Evolutionary conservation across 2,113 vertebrate species (phyloP).

Genomic region (Centropristis striata): DNA sequence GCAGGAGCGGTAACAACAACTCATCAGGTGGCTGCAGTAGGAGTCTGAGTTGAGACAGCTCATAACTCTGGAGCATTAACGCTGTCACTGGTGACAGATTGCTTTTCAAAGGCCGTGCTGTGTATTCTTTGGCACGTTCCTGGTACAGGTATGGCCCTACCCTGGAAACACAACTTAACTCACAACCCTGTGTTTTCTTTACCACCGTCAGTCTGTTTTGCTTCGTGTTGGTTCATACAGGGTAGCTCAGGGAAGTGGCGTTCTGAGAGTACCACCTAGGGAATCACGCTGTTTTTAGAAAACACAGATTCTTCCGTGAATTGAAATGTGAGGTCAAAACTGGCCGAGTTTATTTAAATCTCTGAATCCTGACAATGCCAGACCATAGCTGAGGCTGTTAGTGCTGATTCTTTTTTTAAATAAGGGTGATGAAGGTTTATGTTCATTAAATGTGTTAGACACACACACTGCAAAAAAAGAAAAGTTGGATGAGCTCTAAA

Average conservation of each 20-base stretch:
- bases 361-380: conserved; percentile 9
- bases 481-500: too few relatives aligned
- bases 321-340: conserved; percentile 57
- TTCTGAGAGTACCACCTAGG: conserved; percentile 45
- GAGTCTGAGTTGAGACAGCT: conserved; percentile 26
- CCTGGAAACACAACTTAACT: conserved; percentile 67
- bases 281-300: conserved; percentile 65
- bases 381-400: neutral
- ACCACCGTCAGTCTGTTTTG: conserved; percentile 44
- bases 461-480: too few relatives aligned
- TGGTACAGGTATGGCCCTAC: conserved; percentile 63
- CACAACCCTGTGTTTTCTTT: conserved; percentile 69
- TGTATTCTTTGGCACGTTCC: conserved; percentile 68
- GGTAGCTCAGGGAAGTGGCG: conserved; percentile 48
- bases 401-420: neutral
- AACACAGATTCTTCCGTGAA: conserved; percentile 66
- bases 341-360: conserved; percentile 36
- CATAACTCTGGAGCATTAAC: conserved; percentile 16
- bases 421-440: neutral
- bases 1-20: conserved; percentile 58
- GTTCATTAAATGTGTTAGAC: conserved; percentile 2
- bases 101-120: conserved; percentile 32
- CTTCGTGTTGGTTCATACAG: conserved; percentile 52
- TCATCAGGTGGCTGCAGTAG: conserved; percentile 43
- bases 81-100: conserved; percentile 58